Evolutionary conservation across 2,797 vertebrate genomes (phyloP), one percentile per base, ranked within the genome.

Genomic region (Craterocephalus amniculus): DNA sequence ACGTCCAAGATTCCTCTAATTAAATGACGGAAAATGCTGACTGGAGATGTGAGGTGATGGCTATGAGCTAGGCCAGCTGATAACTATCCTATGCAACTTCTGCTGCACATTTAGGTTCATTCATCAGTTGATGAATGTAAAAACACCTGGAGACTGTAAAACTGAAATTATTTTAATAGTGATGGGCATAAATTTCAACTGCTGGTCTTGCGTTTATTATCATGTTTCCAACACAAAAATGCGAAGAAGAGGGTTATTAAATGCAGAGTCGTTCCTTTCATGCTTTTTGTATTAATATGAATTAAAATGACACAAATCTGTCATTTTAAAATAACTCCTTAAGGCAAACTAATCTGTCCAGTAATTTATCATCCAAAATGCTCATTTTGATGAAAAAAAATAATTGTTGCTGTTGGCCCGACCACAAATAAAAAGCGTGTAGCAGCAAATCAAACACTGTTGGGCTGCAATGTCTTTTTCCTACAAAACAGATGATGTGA

Each of bases 1-100:
- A 74, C 57, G 52, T 84, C 69, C 83, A 85, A 78, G 62, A 70
- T 63, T 56, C 40, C 63, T 3, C 54, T 69, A 59, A 79, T 70
- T 54, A 59, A 38, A 76, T 78, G 67, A 77, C 66, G 52, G 45
- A 0, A 38, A 49, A n/a, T 26, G 0, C 52, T 61, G 54, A 54
- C 54, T 36, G 32, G 18, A 52, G 63, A n/a, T 26, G 49, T 74
- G 22, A 31, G 54, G 59, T 32, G 20, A 24, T 14, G 57, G 20
- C 20, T 57, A 55, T 13, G 18, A 45, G 24, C 20, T 48, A 5
- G 0, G 34, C 36, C 43, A 49, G 62, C 54, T 67, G 63, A 20
- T 2, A 13, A 52, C 63, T 63, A 14, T 32, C 35, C 54, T 31
- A 54, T 4, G 14, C 18, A 27, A 20, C 67, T 26, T 58, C 48